Evolutionary conservation across 2,797 vertebrate species (phyloP).

Genomic region (Molossus molossus): DNA sequence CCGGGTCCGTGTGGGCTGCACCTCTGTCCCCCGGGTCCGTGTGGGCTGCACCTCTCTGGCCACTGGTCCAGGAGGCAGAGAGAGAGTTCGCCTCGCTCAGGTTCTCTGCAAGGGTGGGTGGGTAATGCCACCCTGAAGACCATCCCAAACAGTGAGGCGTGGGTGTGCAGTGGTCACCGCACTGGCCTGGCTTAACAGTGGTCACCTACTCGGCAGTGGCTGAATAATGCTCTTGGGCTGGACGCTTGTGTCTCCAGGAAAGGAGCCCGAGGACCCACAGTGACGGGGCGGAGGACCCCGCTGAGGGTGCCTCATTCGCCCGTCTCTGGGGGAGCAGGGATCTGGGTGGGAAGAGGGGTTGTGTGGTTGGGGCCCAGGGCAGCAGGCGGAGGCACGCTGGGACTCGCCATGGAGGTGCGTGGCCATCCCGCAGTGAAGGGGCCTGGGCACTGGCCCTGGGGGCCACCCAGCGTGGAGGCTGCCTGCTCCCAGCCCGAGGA

Average conservation of each 20-base stretch:
- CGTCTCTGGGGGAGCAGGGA: background rate
- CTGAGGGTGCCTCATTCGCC: background rate
- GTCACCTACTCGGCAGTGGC: rapidly evolving
- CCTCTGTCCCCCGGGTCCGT: no score
- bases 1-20: no score
- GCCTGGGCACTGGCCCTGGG: background rate
- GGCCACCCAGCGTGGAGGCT: background rate
- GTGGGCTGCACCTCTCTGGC: no score
- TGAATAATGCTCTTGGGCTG: rapidly evolving
- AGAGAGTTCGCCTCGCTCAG: background rate
- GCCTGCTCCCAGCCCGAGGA: background rate
- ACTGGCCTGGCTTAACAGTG: rapidly evolving
- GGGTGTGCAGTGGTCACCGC: rapidly evolving
- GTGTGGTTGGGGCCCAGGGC: background rate
- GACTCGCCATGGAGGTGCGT: no score
- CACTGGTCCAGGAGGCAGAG: background rate
- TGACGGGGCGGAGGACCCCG: no score
- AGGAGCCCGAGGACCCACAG: background rate
- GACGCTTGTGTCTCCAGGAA: background rate
- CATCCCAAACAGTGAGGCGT: background rate
- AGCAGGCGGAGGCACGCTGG: rapidly evolving
- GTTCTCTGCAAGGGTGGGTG: background rate
- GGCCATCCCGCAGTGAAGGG: no score
- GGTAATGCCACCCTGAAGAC: background rate
- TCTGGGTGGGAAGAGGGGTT: no score